Percentiles rank a stretch among this genome's conserved stretches.
Evolutionary conservation across 2,888 invertebrate species (phyloP).

Genomic region (Tanytarsus gracilentus): DNA sequence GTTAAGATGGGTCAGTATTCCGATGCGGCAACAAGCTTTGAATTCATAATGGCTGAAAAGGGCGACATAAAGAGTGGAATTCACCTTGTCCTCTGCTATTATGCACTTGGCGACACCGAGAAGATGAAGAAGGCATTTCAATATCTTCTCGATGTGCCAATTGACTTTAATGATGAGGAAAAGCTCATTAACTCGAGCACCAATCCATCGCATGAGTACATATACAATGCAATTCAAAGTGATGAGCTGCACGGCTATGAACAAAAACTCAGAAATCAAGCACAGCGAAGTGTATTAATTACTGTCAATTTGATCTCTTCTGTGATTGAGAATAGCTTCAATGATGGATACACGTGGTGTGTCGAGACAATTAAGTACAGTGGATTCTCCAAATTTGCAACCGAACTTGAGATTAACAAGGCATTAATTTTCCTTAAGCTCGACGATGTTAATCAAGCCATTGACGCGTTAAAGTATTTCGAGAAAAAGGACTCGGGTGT

Average conservation of each 20-base stretch:
- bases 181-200: constrained; percentile 44
- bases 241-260: constrained; percentile 69
- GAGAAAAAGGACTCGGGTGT: constrained; percentile 78
- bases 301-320: constrained; percentile 85
- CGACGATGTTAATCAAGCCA: constrained; percentile 68
- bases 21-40: constrained; percentile 93
- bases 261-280: constrained; percentile 58
- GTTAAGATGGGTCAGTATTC: constrained; percentile 94
- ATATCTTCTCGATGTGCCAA: constrained; percentile 77
- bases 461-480: constrained; percentile 75
- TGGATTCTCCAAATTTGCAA: constrained; percentile 70
- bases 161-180: constrained; percentile 73
- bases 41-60: constrained; percentile 95
- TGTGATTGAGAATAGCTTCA: constrained; percentile 61
- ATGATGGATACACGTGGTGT: constrained; percentile 74
- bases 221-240: constrained; percentile 65
- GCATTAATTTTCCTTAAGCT: constrained; percentile 76
- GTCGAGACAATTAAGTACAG: constrained; percentile 88
- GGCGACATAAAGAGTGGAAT: constrained; percentile 82
- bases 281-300: constrained; percentile 73
- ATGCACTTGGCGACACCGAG: constrained; percentile 82
- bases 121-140: constrained; percentile 90
- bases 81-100: constrained; percentile 80
- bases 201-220: constrained; percentile 30
- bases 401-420: constrained; percentile 84